Conservation (phyloP, 1,140 invertebrate genomes). For the Diorhabda elongata region DNA sequence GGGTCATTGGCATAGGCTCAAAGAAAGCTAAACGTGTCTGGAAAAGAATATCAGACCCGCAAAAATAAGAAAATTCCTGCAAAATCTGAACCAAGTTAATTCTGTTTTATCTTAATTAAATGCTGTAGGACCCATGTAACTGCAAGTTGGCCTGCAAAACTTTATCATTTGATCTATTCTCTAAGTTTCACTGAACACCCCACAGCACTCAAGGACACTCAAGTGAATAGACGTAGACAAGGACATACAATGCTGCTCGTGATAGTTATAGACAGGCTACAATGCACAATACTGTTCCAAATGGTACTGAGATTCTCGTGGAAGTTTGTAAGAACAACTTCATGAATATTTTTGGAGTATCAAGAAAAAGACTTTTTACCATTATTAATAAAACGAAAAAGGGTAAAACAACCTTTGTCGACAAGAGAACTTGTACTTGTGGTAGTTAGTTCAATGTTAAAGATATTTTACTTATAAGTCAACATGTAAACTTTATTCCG, state of each 20-base stretch:
- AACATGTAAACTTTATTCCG: too few relatives aligned
- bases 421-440: too few relatives aligned
- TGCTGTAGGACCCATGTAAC: too few relatives aligned
- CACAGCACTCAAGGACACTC: background rate
- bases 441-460: background rate
- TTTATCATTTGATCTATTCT: too few relatives aligned
- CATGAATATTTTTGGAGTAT: background rate
- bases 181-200: background rate
- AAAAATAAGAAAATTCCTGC: too few relatives aligned
- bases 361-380: background rate
- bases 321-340: background rate
- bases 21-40: too few relatives aligned
- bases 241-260: background rate
- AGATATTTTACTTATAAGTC: background rate
- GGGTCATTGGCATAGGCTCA: too few relatives aligned
- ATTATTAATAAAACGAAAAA: background rate
- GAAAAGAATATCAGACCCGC: too few relatives aligned
- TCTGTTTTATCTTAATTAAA: too few relatives aligned
- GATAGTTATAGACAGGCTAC: background rate
- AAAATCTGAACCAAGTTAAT: too few relatives aligned
- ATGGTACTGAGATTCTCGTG: background rate
- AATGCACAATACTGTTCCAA: background rate
- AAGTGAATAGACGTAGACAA: background rate
- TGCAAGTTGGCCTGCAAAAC: too few relatives aligned
- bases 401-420: too few relatives aligned